Evolutionary conservation across 2,888 invertebrate species (phyloP), one percentile per base, ranked within the genome.

Genomic region (Trichopria drosophilae): DNA sequence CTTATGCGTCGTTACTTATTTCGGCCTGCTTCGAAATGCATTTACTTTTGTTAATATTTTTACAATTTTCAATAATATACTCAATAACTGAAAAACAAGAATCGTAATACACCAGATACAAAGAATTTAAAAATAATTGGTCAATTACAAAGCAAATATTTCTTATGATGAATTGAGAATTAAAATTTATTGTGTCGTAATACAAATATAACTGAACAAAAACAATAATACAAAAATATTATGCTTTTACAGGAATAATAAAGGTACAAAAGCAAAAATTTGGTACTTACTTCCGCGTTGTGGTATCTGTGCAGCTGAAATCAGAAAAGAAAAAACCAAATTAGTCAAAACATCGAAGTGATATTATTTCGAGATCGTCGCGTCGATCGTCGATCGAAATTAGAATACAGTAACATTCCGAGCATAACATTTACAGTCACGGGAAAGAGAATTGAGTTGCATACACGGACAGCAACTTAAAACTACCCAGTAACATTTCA

Each of bases 291-390:
- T 88, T 85, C 87, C 88, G 83, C 88, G 87, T 82, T 88, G 88
- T 76, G 88, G 88, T 77, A 89, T 88, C 86, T 89, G 88, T 78
- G 88, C 88, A 85, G 88, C 88, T 88, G 86, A 67, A 87, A 81
- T 82, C 81, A 81, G 77, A 80, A 77, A 78, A 75, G 72, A 67
- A 71, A 67, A 66, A 54, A 58, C 51, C 35, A 55, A 68, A 66
- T 72, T 62, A 69, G 62, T 58, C 6, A 20, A 28, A 12, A 32
- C 20, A 12, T 32, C 20, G 31, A 50, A 42, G 18, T 29, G 35
- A 39, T 18, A 40, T 15, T 20, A 46, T 35, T 9, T 28, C 23
- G 26, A 49, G 44, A 19, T 36, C 22, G 18, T 36, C 32, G 42
- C 23, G 24, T 43, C 34, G 15, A 42, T 46, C 9, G 36, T 29